A percentile compares a stretch with the other conserved stretches of the same genome.
These are phyloP conservation scores for Heterohyrax brucei DNA, from an alignment of 2,797 vertebrate species.

Conservation along the genomic window DNA sequence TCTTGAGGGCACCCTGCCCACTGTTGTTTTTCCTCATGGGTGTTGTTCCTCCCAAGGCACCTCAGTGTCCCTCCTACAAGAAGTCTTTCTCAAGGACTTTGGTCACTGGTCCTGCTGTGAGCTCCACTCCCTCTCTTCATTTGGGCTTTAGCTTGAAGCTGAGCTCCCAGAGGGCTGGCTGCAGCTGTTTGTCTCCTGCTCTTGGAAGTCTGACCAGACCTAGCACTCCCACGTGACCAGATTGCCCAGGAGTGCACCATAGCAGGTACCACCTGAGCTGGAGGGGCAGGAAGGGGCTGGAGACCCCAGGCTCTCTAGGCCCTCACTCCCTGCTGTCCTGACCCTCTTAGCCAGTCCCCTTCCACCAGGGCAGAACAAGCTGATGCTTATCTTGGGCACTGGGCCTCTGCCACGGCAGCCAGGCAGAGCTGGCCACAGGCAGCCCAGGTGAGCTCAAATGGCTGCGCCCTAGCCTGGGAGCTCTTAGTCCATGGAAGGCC, in stretches of 20 bases:
- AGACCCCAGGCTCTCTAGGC: background rate
- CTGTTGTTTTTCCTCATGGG: background rate
- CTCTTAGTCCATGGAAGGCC: background rate
- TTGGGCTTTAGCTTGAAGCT: too few species aligned
- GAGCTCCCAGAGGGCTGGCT: background rate
- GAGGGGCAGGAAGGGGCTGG: background rate
- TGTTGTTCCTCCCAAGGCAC: background rate
- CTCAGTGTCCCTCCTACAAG: background rate
- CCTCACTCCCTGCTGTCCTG: fast-evolving
- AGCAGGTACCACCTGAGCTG: background rate
- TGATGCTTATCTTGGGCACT: background rate
- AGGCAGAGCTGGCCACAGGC: background rate
- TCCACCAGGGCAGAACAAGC: too few species aligned
- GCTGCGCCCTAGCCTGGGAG: background rate
- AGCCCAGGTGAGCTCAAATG: background rate
- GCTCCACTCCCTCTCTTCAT: background rate
- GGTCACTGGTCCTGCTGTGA: background rate
- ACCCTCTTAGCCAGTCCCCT: background rate
- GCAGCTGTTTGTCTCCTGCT: background rate
- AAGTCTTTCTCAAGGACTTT: background rate
- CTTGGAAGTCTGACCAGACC: background rate
- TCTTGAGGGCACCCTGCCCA: background rate
- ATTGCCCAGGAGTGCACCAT: background rate
- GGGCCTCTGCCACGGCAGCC: background rate
- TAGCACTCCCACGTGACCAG: background rate